Percentiles rank a stretch among this genome's conserved stretches.
Conservation (phyloP, 2,888 invertebrate genomes). For the Polyploca ridens region DNA sequence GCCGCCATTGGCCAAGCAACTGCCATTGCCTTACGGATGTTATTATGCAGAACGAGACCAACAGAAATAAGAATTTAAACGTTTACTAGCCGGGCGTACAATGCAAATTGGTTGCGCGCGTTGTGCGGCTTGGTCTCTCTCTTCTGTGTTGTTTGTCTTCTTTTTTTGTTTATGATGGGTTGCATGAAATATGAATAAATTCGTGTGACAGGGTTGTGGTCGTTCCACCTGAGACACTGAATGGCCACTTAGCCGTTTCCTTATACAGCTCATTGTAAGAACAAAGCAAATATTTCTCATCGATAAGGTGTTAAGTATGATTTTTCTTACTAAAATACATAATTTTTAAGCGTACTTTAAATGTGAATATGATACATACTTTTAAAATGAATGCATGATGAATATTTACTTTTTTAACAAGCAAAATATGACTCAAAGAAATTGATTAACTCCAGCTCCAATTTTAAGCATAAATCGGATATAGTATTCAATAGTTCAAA, state of each 20-base stretch:
- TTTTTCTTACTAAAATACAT: not conserved
- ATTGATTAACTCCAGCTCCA: too few relatives aligned
- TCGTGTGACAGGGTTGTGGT: constrained; percentile 55
- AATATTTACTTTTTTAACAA: too few relatives aligned
- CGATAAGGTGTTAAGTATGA: not conserved
- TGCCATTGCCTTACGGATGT: constrained; percentile 83
- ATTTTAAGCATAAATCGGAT: too few relatives aligned
- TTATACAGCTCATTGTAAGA: constrained; percentile 51
- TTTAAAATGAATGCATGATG: too few relatives aligned
- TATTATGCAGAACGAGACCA: constrained; percentile 82
- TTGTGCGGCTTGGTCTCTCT: constrained; percentile 70
- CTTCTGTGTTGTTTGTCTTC: constrained; percentile 61
- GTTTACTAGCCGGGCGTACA: constrained; percentile 77
- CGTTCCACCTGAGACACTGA: constrained; percentile 52
- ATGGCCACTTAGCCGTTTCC: constrained; percentile 56
- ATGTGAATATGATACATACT: too few relatives aligned
- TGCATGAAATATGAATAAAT: constrained; percentile 59
- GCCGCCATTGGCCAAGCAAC: constrained; percentile 79
- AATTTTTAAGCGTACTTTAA: too few relatives aligned
- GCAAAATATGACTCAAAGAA: too few relatives aligned
- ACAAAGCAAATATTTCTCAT: constrained; percentile 38
- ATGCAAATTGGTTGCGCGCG: constrained; percentile 81
- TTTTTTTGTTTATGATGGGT: constrained; percentile 47
- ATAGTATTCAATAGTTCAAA: too few relatives aligned
- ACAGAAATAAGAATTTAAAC: constrained; percentile 82